Evolutionary conservation across 2,797 vertebrate genomes (phyloP).

Genomic region (Gymnoscopelus braueri): DNA sequence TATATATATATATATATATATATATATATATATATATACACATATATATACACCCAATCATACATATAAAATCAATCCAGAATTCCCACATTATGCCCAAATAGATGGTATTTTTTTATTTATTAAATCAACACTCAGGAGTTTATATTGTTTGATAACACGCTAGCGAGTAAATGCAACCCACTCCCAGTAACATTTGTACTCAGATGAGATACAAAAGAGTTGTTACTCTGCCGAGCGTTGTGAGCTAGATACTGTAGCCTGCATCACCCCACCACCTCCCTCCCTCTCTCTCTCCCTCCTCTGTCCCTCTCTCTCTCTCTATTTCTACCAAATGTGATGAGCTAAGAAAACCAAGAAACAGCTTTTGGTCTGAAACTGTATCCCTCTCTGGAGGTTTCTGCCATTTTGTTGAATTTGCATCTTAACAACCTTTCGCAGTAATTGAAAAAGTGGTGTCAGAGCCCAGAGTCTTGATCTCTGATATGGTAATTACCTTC

Average conservation of each 20-base stretch:
- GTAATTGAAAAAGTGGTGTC: slow-evolving; percentile 81
- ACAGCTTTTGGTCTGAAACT: slow-evolving; percentile 72
- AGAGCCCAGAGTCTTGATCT: slow-evolving; percentile 75
- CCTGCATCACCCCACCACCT: slow-evolving; percentile 38
- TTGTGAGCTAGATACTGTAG: slow-evolving; percentile 66
- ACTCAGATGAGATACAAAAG: slow-evolving; percentile 28
- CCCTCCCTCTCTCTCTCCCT: slow-evolving; percentile 11
- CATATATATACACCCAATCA: too few relatives aligned
- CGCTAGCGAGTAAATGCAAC: slow-evolving; percentile 11
- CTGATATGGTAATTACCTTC: slow-evolving; percentile 78
- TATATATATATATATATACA: too few relatives aligned
- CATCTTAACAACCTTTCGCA: slow-evolving; percentile 78
- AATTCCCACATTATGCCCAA: too few relatives aligned
- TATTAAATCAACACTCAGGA: too few relatives aligned
- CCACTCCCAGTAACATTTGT: slow-evolving; percentile 23
- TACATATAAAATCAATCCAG: too few relatives aligned
- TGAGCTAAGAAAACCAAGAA: slow-evolving; percentile 71
- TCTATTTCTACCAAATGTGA: slow-evolving; percentile 68
- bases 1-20: too few relatives aligned
- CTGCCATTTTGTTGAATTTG: slow-evolving; percentile 77
- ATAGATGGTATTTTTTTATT: too few relatives aligned
- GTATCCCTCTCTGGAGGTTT: slow-evolving; percentile 67
- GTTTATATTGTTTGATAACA: background rate
- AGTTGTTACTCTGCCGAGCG: slow-evolving; percentile 46
- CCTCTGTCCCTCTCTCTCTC: slow-evolving; percentile 27